These are phyloP conservation scores for Bellardia pandia DNA, from an alignment of 2,888 invertebrate species.

Conservation along the genomic window DNA sequence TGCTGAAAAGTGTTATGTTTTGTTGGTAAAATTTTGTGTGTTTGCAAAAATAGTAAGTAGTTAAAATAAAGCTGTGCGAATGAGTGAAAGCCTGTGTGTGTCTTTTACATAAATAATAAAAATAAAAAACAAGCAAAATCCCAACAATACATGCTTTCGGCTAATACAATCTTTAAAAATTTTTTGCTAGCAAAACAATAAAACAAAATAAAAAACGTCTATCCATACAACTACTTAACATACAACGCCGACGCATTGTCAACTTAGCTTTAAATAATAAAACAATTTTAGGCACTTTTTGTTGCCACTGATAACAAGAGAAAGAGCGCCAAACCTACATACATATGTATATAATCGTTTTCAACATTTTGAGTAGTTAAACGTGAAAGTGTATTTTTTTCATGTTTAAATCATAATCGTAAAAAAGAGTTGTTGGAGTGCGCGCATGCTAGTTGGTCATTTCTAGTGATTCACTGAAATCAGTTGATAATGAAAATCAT, in stretches of 20 bases:
- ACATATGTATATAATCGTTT: not conserved
- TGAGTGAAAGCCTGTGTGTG: conserved; percentile 62
- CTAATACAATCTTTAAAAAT: conserved; percentile 27
- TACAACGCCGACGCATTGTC: conserved; percentile 54
- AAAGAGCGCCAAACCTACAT: conserved; percentile 14
- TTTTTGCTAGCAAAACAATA: conserved; percentile 11
- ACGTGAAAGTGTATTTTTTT: conserved; percentile 56
- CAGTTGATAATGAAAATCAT: conserved; percentile 58
- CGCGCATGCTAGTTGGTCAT: conserved; percentile 5
- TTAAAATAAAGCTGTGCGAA: conserved; percentile 32
- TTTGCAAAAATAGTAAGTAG: conserved; percentile 15
- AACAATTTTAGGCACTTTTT: conserved; percentile 11
- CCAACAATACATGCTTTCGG: not conserved
- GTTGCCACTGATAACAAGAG: conserved; percentile 11
- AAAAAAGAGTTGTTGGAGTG: conserved; percentile 6
- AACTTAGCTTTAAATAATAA: conserved; percentile 19
- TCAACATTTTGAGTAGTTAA: conserved; percentile 24
- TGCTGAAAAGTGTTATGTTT: conserved; percentile 31
- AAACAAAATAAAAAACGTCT: not conserved
- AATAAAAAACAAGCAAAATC: not conserved
- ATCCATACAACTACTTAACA: conserved; percentile 17
- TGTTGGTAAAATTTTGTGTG: conserved; percentile 19
- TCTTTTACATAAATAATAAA: conserved; percentile 29
- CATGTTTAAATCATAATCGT: not conserved
- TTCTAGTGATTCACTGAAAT: conserved; percentile 38